A percentile compares a stretch with the other conserved stretches of the same genome.
Evolutionary conservation across 2,113 vertebrate genomes (phyloP).

Genomic region (Pygoscelis antarcticus): DNA sequence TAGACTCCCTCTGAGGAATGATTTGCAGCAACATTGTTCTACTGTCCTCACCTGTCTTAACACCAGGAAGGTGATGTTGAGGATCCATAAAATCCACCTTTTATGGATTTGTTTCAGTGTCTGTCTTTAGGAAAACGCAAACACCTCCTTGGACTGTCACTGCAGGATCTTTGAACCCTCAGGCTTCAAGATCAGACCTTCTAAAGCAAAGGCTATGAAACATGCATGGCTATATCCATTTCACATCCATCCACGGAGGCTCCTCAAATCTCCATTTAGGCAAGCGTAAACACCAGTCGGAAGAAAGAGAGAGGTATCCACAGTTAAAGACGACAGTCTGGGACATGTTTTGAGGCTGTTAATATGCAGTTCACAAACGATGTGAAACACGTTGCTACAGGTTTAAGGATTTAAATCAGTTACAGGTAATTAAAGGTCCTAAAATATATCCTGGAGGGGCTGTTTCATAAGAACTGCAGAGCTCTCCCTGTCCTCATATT

Average conservation of each 20-base stretch:
- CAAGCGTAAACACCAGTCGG: neutral
- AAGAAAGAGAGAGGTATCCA: neutral
- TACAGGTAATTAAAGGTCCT: neutral
- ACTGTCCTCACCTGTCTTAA: neutral
- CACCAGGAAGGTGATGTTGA: neutral
- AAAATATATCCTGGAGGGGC: neutral
- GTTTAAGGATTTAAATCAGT: slow-evolving; percentile 1
- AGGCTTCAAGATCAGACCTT: neutral
- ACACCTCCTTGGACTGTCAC: neutral
- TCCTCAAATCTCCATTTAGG: neutral
- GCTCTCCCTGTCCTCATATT: neutral
- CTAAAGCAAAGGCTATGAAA: neutral
- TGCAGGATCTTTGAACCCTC: neutral
- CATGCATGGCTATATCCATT: neutral
- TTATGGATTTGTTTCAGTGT: neutral
- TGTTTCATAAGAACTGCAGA: neutral
- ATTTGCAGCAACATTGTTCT: neutral
- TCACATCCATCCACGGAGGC: neutral
- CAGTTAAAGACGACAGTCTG: neutral
- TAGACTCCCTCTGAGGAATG: neutral
- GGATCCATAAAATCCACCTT: neutral
- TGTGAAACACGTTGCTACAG: neutral
- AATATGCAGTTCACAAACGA: neutral
- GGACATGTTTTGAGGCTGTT: neutral
- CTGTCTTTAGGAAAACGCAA: neutral